Evolutionary conservation across 2,888 invertebrate species (phyloP).

Genomic region (Boloria euphrosyne): DNA sequence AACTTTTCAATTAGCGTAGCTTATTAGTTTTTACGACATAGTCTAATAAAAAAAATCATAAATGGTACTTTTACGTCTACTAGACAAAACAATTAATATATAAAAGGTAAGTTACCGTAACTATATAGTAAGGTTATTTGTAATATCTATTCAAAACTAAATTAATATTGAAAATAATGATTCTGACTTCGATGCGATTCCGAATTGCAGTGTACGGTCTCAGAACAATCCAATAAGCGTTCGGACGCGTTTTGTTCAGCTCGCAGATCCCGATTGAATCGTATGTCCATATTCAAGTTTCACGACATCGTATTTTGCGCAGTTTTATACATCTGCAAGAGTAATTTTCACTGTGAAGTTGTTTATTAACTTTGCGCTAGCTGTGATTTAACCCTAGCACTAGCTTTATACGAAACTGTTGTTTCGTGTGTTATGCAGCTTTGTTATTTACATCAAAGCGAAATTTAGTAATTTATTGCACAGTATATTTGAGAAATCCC

Average conservation of each 20-base stretch:
- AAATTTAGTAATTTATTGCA: conserved; percentile 10
- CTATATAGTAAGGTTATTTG: too few relatives aligned
- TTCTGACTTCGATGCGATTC: conserved; percentile 33
- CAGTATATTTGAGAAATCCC: not conserved
- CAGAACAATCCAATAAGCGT: conserved; percentile 46
- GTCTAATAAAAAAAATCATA: not conserved
- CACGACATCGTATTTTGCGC: conserved; percentile 38
- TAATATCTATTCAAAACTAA: not conserved
- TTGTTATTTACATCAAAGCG: conserved; percentile 6
- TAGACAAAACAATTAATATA: too few relatives aligned
- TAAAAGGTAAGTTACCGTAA: too few relatives aligned
- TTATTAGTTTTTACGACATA: conserved; percentile 24
- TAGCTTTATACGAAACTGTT: conserved; percentile 19
- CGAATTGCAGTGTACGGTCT: conserved; percentile 40
- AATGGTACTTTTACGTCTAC: too few relatives aligned
- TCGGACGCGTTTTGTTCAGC: conserved; percentile 39
- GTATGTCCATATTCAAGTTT: conserved; percentile 42
- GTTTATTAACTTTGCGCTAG: conserved; percentile 36
- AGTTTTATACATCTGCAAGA: conserved; percentile 38
- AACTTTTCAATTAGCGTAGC: conserved; percentile 30
- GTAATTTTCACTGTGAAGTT: conserved; percentile 35
- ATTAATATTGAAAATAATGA: conserved; percentile 35
- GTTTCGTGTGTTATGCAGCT: conserved; percentile 13
- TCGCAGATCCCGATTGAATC: conserved; percentile 42
- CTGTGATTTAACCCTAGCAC: conserved; percentile 36